Base-by-base conservation (phyloP, 2,888 invertebrate genomes). In the Cosmorhoe ocellata region DNA sequence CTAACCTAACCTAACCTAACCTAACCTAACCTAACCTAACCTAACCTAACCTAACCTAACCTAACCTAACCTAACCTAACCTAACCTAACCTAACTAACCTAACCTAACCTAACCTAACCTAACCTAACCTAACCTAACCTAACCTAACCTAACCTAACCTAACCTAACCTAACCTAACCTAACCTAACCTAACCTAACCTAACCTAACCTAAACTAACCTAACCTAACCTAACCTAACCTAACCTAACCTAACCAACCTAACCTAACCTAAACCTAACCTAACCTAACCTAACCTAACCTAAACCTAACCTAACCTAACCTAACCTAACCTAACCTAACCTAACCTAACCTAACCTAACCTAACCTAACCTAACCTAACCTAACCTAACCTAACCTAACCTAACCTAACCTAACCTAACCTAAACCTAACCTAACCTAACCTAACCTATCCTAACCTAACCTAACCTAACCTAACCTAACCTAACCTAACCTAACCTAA, bases 281-380 rank as follows among this genome's bases (percentile, higher is more conserved):
- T 43, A 49, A 54, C 56, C 56, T 54, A 54, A 54, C 56, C 56
- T 46, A 56, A 51, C 55, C 56, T 49, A 56, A 55, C 52, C 61
- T 55, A n/a, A n/a, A n/a, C n/a, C n/a, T n/a, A n/a, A n/a, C 36
- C 36, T 37, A 37, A 37, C 36, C 36, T 37, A 37, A 37, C 36
- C 36, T 37, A 37, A 37, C 36, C 36, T 36, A 36, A 24, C 36
- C 36, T 37, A 37, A 37, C 36, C 36, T 37, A 37, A 37, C 11
- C 36, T 36, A 36, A 24, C 36, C 24, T 24, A 36, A 24, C 36
- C 24, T 24, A 36, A 36, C 36, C 36, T 36, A 36, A 36, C 36
- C 36, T 37, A 37, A 37, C 36, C 36, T 37, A 37, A 37, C 36
- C 36, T 37, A 37, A 37, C 36, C 36, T 37, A 37, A 37, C 36